Conservation (phyloP, 2,888 invertebrate genomes). For the Synanthedon vespiformis region DNA sequence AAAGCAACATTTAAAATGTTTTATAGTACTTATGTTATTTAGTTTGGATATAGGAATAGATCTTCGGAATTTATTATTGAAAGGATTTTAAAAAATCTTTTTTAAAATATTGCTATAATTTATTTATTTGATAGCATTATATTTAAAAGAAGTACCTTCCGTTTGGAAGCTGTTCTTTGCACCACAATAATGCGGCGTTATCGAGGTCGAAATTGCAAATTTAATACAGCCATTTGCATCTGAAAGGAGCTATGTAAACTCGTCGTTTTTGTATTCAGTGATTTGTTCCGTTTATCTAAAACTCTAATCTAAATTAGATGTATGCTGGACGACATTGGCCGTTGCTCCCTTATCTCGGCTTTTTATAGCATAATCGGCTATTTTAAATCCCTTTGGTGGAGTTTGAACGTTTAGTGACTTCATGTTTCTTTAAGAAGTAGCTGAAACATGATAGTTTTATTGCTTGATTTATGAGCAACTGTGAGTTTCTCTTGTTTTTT, state of each 20-base stretch:
- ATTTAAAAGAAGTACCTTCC: too few species aligned
- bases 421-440: not conserved
- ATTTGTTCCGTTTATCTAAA: conserved; percentile 61
- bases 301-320: conserved; percentile 60
- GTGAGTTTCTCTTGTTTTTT: too few species aligned
- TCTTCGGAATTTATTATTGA: too few species aligned
- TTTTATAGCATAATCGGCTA: not conserved
- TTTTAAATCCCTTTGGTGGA: conserved; percentile 23
- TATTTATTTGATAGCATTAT: too few species aligned
- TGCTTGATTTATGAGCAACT: not conserved
- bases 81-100: too few species aligned
- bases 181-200: conserved; percentile 27
- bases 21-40: too few species aligned
- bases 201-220: conserved; percentile 65
- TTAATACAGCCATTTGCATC: conserved; percentile 67
- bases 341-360: not conserved
- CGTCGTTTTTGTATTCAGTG: conserved; percentile 47
- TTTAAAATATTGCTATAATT: too few species aligned
- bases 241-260: conserved; percentile 56
- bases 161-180: conserved; percentile 2
- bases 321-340: conserved; percentile 21
- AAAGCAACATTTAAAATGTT: too few species aligned
- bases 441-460: not conserved
- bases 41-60: too few species aligned
- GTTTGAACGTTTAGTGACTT: conserved; percentile 5